Conservation (phyloP, 2,888 invertebrate species). For the Cephus pulcher region DNA sequence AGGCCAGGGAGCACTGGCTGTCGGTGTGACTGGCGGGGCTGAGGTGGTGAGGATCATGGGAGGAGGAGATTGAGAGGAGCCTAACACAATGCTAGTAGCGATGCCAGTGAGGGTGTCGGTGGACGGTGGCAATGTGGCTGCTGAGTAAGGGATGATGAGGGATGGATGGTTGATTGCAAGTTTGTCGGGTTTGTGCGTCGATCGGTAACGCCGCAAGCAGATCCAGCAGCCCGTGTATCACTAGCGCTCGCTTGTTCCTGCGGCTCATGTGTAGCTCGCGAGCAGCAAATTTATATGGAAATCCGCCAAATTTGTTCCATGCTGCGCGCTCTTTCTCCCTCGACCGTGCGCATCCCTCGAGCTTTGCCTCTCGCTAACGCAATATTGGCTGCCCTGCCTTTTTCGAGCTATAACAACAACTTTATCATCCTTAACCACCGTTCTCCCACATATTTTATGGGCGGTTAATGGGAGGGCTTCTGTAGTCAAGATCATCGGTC, state of each 20-base stretch:
- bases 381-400: conserved; percentile 1
- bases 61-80: background rate
- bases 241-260: conserved; percentile 38
- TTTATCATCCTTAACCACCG: background rate
- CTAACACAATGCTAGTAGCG: background rate
- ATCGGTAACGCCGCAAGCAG: conserved; percentile 27
- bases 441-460: background rate
- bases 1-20: background rate
- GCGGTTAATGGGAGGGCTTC: background rate
- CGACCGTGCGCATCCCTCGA: conserved; percentile 8
- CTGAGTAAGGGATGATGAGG: conserved; percentile 6
- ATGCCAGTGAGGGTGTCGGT: background rate
- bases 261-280: conserved; percentile 38
- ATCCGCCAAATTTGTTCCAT: conserved; percentile 62
- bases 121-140: conserved; percentile 11
- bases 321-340: conserved; percentile 22
- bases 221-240: conserved; percentile 32
- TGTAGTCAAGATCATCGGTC: background rate
- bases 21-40: background rate
- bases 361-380: background rate
- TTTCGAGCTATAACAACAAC: background rate
- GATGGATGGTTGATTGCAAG: conserved; percentile 19
- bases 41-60: background rate
- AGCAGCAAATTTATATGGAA: conserved; percentile 66
- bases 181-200: conserved; percentile 18